These are phyloP conservation scores for Laupala kohalensis DNA, from an alignment of 1,140 invertebrate genomes.

Conservation along the genomic window DNA sequence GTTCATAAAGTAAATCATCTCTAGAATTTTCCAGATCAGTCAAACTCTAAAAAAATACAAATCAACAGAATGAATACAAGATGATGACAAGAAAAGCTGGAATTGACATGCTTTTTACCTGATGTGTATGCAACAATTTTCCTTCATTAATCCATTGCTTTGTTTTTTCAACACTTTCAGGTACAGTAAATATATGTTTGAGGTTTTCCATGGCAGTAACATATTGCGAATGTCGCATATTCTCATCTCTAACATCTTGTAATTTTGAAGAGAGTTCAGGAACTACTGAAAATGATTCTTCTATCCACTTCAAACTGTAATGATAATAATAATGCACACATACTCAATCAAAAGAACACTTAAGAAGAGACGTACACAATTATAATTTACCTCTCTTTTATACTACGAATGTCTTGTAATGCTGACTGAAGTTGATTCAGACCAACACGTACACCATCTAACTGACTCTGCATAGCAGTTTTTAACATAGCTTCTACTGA, in stretches of 20 bases:
- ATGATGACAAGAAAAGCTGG: neutral
- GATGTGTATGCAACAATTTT: conserved; percentile 86
- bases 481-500: conserved; percentile 95
- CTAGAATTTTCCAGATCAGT: conserved; percentile 92
- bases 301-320: conserved; percentile 43
- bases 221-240: conserved; percentile 86
- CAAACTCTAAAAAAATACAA: conserved; percentile 42
- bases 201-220: conserved; percentile 95
- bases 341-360: neutral
- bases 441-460: conserved; percentile 89
- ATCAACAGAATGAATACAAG: neutral
- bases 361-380: neutral
- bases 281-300: conserved; percentile 47
- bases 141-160: conserved; percentile 89
- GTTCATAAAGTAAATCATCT: conserved; percentile 87
- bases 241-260: conserved; percentile 79
- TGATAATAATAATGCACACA: neutral
- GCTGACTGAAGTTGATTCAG: conserved; percentile 79
- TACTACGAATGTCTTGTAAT: conserved; percentile 62
- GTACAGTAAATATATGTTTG: conserved; percentile 96
- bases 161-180: conserved; percentile 89
- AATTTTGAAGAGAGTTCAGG: conserved; percentile 62
- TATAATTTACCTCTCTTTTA: conserved; percentile 52
- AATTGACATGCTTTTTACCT: conserved; percentile 31
- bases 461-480: conserved; percentile 94